Evolutionary conservation across 2,797 vertebrate species (phyloP), one percentile per base, ranked within the genome.

Genomic region (Bradypus variegatus): DNA sequence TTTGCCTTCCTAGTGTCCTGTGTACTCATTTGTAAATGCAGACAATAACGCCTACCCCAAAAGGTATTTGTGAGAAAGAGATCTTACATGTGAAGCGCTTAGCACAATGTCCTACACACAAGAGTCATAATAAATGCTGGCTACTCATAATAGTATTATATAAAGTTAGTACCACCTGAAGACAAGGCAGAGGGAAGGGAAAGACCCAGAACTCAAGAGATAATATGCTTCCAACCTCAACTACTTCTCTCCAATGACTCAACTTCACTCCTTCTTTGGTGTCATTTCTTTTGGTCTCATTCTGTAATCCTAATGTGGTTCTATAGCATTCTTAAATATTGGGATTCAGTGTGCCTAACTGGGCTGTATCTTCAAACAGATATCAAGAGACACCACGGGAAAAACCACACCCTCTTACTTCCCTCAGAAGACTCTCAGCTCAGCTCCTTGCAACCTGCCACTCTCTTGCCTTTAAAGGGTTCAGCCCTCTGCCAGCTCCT

Each of bases 381-480:
- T 45, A n/a, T 19, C 33, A 0, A 48, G 3, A 27, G 38, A 65
- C 19, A 15, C 41, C 53, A 2, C 10, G 0, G 9, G 45, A 36
- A 9, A 16, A 33, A 48, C 48, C 36, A 11, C 0, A 0, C 72
- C 38, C 38, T 41, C 31, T 33, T 29, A 15, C 27, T 45, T 12
- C 62, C 38, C 38, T n/a, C 2, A 8, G 58, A 55, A 77, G 33
- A 75, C 38, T 25, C 23, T 70, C n/a, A 1, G 48, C 81, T 89
- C 65, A 8, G 55, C 19, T 72, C 50, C 8, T 19, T 14, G 16
- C 11, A 25, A 29, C 13, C 11, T 27, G 41, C 36, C 31, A 5
- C 41, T 33, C 38, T 93, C 75, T 83, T 58, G 90, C 91, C 89
- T 95, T 84, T 89, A 86, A 92, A 94, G 88, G 92, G 73, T 70